Percentiles rank a stretch among this genome's conserved stretches.
phyloP scores from a whole-genome alignment of 64 coral and sea anemone species.

The Montipora efflorescens region DNA sequence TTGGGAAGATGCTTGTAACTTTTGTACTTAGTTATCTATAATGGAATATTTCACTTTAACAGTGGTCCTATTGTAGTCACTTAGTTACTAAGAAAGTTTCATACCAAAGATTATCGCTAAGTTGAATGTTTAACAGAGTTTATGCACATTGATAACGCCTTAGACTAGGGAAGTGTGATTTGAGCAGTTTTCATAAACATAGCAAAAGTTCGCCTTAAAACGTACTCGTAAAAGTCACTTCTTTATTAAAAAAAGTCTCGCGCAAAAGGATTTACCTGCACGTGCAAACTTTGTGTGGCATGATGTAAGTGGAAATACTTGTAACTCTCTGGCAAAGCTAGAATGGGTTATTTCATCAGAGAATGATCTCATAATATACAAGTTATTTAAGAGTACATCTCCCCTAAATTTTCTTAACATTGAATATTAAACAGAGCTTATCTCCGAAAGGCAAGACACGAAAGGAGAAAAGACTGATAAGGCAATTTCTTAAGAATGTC shows the following conservation, averaged over 20 bases:
- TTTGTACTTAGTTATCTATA: not conserved
- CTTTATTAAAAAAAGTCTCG: not conserved
- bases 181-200: not conserved
- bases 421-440: constrained; percentile 35
- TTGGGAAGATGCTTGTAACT: not conserved
- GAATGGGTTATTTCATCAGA: not conserved
- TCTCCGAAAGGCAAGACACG: not conserved
- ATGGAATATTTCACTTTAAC: constrained; percentile 19
- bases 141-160: not conserved
- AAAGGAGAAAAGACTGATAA: constrained; percentile 1
- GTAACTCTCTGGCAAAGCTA: not conserved
- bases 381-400: constrained; percentile 27
- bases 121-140: constrained; percentile 13
- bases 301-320: not conserved
- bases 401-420: constrained; percentile 10
- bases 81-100: constrained; percentile 11
- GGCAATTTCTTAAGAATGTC: not conserved
- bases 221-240: no score
- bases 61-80: constrained; percentile 35
- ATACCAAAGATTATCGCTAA: not conserved
- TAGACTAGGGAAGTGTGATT: not conserved
- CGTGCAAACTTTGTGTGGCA: not conserved
- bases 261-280: not conserved
- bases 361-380: constrained; percentile 44
- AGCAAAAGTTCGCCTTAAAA: not conserved